phyloP scores from a whole-genome alignment of 2,113 vertebrate species.

The Perca fluviatilis region DNA sequence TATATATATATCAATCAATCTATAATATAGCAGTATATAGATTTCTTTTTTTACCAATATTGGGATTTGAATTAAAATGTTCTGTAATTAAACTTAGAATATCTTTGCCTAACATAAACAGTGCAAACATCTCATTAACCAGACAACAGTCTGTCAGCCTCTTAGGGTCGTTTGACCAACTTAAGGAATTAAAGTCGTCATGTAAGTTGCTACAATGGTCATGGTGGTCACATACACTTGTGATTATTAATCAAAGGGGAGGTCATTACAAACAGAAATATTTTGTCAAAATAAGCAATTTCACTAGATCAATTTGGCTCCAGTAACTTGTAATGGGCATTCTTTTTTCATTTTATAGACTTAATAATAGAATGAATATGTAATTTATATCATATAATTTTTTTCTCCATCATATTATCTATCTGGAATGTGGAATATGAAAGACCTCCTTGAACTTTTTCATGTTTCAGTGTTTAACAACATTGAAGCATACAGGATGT shows the following conservation, averaged over 20 bases:
- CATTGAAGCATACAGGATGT: background rate
- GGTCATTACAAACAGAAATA: background rate
- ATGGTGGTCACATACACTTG: too few species aligned
- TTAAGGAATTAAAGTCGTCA: too few species aligned
- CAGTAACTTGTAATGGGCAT: background rate
- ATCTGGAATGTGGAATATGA: background rate
- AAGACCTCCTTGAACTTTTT: background rate
- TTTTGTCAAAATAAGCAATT: background rate
- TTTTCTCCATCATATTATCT: background rate
- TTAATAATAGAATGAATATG: background rate
- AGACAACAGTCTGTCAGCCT: background rate
- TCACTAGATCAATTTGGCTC: background rate
- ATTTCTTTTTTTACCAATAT: too few species aligned
- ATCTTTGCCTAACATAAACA: background rate
- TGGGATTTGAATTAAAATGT: too few species aligned
- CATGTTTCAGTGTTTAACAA: background rate
- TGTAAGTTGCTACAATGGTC: too few species aligned
- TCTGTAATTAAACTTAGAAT: background rate
- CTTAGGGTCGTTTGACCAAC: background rate
- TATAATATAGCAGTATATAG: too few species aligned
- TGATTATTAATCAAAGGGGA: background rate
- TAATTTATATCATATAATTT: background rate
- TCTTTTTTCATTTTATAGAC: background rate
- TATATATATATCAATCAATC: background rate
- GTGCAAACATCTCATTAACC: background rate